Evolutionary conservation across 2,888 invertebrate genomes (phyloP), one percentile per base, ranked within the genome.

Genomic region (Agrochola macilenta): DNA sequence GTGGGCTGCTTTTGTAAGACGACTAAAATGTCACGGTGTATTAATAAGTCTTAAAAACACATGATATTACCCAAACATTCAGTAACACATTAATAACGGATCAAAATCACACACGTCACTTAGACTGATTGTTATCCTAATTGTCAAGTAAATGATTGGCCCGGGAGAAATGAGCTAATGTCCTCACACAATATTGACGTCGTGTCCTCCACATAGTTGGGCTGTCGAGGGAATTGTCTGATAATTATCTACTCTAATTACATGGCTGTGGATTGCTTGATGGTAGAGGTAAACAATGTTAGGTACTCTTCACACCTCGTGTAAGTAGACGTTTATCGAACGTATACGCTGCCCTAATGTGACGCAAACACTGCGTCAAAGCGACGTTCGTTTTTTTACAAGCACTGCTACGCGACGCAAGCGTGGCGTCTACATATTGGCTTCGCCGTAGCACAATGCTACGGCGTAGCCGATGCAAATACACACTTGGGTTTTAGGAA

Each of bases 111-210:
- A 72, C 68, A 75, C 80, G 87, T 89, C 88, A 91, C 74, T 86
- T 78, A 79, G 83, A 82, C 85, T 86, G 88, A 89, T 89, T 87
- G 89, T 89, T 88, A 86, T 85, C 85, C 74, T 92, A 94, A 94
- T 94, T 93, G 93, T 83, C 87, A 87, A 83, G 85, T 90, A 91
- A 93, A 90, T 92, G 83, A 84, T 84, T 84, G 86, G 83, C 93
- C 91, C 92, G 81, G 61, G 94, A 93, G 94, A 93, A 94, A 94
- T 95, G 89, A 92, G 87, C 91, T 92, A 93, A 94, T 93, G 92
- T 88, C 90, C 86, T 89, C 85, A 90, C 90, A 87, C 89, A 92
- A 89, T 93, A 94, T 93, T 93, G 93, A 93, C 90, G 81, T 81
- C 81, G 69, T 87, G 89, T 89, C 86, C 83, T 85, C 78, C 57